Conservation (phyloP, 2,797 vertebrate genomes). For the Peromyscus nudipes region DNA sequence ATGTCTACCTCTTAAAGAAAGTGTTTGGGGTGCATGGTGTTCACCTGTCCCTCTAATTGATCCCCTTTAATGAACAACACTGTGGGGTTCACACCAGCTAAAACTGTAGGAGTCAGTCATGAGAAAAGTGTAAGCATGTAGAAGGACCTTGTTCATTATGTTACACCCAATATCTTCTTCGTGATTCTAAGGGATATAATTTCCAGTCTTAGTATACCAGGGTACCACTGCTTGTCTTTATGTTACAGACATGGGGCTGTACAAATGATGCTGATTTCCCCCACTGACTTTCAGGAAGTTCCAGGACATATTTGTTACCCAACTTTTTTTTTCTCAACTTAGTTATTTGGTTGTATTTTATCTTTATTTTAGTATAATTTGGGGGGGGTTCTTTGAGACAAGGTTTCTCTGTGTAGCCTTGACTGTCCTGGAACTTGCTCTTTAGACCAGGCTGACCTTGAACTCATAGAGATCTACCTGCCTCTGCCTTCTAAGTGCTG, state of each 20-base stretch:
- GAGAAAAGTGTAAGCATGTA: not conserved
- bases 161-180: not conserved
- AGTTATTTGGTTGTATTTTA: constrained; percentile 22
- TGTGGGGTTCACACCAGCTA: not conserved
- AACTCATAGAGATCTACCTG: not conserved
- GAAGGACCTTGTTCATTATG: not conserved
- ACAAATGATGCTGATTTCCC: not conserved
- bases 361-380: constrained; percentile 29
- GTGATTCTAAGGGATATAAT: not conserved
- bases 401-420: not conserved
- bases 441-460: not conserved
- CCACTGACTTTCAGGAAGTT: constrained; percentile 9
- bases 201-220: not conserved
- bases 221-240: not conserved
- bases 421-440: not conserved
- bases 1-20: not conserved
- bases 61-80: not conserved
- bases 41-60: not conserved
- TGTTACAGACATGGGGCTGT: not conserved
- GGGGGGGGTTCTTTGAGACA: not conserved
- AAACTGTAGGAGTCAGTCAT: not conserved
- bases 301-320: not conserved
- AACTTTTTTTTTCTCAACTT: not conserved
- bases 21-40: not conserved
- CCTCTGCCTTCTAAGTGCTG: not conserved